A percentile compares a stretch with the other conserved stretches of the same genome.
These are phyloP conservation scores for Anseranas semipalmata DNA, from an alignment of 2,113 vertebrate genomes.

Conservation along the genomic window DNA sequence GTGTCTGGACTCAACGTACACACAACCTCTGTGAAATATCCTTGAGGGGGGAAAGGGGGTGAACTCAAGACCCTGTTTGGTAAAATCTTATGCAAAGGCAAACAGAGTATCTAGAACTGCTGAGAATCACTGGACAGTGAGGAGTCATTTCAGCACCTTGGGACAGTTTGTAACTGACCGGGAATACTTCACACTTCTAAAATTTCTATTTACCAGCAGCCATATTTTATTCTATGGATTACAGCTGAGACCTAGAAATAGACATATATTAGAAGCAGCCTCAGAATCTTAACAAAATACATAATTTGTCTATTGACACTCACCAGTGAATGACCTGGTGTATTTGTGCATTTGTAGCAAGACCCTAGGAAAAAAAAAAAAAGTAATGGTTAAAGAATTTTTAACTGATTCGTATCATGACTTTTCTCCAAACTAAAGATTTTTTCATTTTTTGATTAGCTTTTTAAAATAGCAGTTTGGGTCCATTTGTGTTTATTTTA, in stretches of 20 bases:
- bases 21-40: neutral
- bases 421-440: neutral
- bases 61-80: neutral
- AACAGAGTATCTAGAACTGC: neutral
- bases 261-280: neutral
- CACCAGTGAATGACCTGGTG: neutral
- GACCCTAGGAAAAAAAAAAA: neutral
- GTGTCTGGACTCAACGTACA: neutral
- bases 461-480: neutral
- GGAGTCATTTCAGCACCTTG: neutral
- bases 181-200: neutral
- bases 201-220: neutral
- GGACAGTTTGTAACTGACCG: neutral
- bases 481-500: neutral
- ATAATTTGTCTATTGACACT: neutral
- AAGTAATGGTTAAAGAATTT: neutral
- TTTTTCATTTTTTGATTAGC: neutral
- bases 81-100: neutral
- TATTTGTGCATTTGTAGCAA: neutral
- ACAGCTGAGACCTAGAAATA: neutral
- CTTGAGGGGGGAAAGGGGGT: too few relatives aligned
- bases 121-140: neutral
- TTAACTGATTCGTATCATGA: neutral
- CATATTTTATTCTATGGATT: neutral
- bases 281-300: neutral